Conservation (phyloP, 2,113 vertebrate species). For the Neodontobutis hainanensis region DNA sequence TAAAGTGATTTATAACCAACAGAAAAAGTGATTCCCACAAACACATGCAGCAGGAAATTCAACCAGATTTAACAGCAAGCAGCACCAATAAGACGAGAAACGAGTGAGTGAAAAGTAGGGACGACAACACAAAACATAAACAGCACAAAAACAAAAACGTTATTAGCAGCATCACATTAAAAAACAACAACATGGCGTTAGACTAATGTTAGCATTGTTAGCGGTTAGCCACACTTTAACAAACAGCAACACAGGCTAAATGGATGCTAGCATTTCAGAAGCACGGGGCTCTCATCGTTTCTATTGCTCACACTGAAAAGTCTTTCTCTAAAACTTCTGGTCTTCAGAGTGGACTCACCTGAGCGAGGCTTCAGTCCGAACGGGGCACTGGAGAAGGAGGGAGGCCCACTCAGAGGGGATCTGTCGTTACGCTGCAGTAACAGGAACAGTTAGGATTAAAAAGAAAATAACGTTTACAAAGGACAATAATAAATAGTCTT, state of each 20-base stretch:
- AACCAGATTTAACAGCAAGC: constrained; percentile 2
- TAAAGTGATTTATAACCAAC: constrained; percentile 40
- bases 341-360: constrained; percentile 78
- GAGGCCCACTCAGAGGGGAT: constrained; percentile 72
- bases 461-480: background rate
- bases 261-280: constrained; percentile 24
- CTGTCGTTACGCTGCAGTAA: constrained; percentile 77
- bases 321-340: too few relatives aligned
- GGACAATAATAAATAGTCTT: background rate
- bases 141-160: constrained; percentile 73
- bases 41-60: constrained; percentile 44
- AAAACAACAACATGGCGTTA: constrained; percentile 76
- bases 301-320: background rate
- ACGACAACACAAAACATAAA: constrained; percentile 77
- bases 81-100: constrained; percentile 8
- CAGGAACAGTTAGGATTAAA: background rate
- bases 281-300: constrained; percentile 6
- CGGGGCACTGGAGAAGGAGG: constrained; percentile 72
- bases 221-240: constrained; percentile 44
- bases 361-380: constrained; percentile 94
- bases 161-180: constrained; percentile 82
- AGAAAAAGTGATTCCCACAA: background rate
- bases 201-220: constrained; percentile 59
- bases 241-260: constrained; percentile 41
- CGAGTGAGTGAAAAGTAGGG: constrained; percentile 1